Conservation (phyloP, 2,888 invertebrate genomes). For the Prosopocoilus inquinatus region DNA sequence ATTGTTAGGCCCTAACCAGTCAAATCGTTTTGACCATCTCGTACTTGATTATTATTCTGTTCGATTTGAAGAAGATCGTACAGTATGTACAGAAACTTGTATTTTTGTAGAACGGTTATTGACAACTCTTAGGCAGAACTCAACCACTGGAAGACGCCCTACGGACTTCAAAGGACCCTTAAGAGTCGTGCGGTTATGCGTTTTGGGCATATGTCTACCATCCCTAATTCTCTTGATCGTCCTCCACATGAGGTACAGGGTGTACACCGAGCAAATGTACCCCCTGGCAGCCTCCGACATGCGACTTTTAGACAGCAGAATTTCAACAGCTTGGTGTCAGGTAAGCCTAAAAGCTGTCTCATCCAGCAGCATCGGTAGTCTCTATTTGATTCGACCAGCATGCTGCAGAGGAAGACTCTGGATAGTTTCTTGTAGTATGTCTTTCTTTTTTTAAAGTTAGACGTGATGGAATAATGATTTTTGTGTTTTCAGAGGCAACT, state of each 20-base stretch:
- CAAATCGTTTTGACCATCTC: no score
- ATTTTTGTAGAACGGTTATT: conserved; percentile 12
- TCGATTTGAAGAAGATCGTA: no score
- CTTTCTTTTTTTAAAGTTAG: background rate
- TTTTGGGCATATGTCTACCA: conserved; percentile 66
- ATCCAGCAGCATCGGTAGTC: background rate
- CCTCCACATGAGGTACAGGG: conserved; percentile 68
- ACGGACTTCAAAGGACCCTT: conserved; percentile 54
- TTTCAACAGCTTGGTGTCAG: conserved; percentile 80
- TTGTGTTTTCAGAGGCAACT: conserved; percentile 59
- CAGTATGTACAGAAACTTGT: background rate
- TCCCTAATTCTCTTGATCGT: conserved; percentile 65
- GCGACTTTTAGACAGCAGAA: conserved; percentile 68
- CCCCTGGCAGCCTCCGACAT: conserved; percentile 75
- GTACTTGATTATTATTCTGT: no score
- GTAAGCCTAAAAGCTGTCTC: conserved; percentile 46
- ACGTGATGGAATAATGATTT: background rate
- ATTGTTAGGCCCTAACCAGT: no score
- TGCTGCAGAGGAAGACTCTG: no score
- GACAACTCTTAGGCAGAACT: conserved; percentile 8
- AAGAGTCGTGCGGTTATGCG: conserved; percentile 60
- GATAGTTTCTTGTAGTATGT: no score
- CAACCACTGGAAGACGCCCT: conserved; percentile 5
- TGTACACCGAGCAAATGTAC: conserved; percentile 69
- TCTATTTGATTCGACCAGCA: background rate